A percentile compares a stretch with the other conserved stretches of the same genome.
These are phyloP conservation scores for Mormyrus hasselquistii DNA, from an alignment of 2,797 vertebrate species.

Conservation along the genomic window DNA sequence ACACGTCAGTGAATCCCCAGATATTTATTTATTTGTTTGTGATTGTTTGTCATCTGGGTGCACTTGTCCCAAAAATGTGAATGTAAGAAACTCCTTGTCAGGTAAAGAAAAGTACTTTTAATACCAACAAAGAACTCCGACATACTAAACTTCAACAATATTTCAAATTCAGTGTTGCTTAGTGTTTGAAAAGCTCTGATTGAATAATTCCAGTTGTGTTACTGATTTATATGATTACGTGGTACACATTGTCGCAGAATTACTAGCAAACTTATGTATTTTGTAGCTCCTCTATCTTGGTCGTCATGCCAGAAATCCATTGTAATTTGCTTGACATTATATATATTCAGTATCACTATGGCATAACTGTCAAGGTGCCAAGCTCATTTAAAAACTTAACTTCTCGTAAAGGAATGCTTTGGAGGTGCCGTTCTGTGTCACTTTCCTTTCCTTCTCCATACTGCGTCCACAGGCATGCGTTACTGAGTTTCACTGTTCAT, in stretches of 20 bases:
- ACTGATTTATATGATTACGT: neutral
- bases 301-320: constrained; percentile 50
- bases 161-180: neutral
- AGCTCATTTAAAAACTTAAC: constrained; percentile 45
- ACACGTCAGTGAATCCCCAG: neutral
- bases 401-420: constrained; percentile 50
- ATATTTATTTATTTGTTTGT: neutral
- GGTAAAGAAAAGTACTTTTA: neutral
- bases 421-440: constrained; percentile 55
- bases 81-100: neutral
- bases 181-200: neutral
- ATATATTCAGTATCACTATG: constrained; percentile 49
- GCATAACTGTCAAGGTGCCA: constrained; percentile 57
- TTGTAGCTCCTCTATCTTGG: constrained; percentile 44
- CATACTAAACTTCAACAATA: neutral
- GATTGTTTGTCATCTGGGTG: neutral
- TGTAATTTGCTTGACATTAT: constrained; percentile 59
- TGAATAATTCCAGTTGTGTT: neutral
- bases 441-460: neutral
- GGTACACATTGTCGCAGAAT: neutral
- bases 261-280: constrained; percentile 35
- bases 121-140: neutral
- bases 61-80: neutral
- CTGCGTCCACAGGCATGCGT: neutral
- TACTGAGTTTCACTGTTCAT: neutral